phyloP scores from a whole-genome alignment of 2,113 vertebrate species.

The Vicugna pacos region DNA sequence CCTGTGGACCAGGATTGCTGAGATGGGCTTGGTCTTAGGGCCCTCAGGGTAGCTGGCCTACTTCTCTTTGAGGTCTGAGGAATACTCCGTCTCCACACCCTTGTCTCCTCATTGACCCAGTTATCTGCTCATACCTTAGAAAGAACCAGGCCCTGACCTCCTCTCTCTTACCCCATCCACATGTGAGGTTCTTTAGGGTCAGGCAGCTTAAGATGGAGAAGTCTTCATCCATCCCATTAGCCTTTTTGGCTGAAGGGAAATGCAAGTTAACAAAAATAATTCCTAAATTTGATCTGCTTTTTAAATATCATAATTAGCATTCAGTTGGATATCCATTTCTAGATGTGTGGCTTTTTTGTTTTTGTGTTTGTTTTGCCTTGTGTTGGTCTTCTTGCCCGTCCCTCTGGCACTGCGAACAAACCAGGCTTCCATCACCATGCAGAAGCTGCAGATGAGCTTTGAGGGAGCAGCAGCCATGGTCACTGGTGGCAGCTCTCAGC shows the following conservation, averaged over 20 bases:
- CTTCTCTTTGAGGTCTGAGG: background rate
- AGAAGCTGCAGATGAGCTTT: background rate
- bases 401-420: background rate
- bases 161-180: background rate
- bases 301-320: background rate
- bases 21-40: background rate
- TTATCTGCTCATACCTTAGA: background rate
- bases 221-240: background rate
- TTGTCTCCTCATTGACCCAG: background rate
- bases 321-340: constrained; percentile 15
- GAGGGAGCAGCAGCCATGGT: background rate
- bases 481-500: background rate
- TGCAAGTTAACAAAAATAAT: constrained; percentile 9
- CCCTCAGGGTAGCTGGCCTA: background rate
- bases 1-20: background rate
- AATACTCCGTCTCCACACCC: background rate
- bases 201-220: background rate
- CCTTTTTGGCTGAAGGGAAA: constrained; percentile 42
- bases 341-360: background rate
- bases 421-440: background rate
- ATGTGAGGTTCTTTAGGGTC: background rate
- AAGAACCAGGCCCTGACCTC: background rate
- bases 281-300: background rate
- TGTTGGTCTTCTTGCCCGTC: background rate
- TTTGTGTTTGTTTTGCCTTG: background rate